These are phyloP conservation scores for Myripristis murdjan DNA, from an alignment of 2,797 vertebrate species.

Conservation along the genomic window DNA sequence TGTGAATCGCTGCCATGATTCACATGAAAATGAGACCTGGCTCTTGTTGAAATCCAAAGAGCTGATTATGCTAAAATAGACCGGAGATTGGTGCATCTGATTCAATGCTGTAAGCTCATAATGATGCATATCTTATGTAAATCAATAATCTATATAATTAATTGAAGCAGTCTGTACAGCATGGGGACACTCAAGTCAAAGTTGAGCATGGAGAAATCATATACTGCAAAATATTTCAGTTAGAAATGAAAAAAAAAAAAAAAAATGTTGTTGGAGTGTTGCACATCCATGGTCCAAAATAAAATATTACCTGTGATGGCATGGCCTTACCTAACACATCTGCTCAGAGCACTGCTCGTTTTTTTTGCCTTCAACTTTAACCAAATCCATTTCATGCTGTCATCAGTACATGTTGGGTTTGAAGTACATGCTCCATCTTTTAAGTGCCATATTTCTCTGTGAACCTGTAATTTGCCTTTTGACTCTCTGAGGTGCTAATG, in stretches of 20 bases:
- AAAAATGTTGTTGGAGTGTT: neutral
- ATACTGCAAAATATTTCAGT: neutral
- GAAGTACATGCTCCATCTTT: slow-evolving; percentile 47
- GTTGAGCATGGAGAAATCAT: neutral
- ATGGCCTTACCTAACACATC: neutral
- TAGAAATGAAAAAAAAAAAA: no score
- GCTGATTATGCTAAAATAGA: slow-evolving; percentile 4
- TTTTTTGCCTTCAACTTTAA: neutral
- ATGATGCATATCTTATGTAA: neutral
- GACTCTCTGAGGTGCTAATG: slow-evolving; percentile 53
- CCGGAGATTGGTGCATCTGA: no score
- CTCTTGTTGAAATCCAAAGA: slow-evolving; percentile 13
- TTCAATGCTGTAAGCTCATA: no score
- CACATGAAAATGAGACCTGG: neutral
- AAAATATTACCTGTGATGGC: neutral
- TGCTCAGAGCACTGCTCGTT: neutral
- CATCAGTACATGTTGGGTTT: slow-evolving; percentile 15
- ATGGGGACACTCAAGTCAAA: neutral
- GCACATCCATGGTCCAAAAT: neutral
- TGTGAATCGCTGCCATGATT: neutral
- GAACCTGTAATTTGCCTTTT: slow-evolving; percentile 42
- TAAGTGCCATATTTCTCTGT: slow-evolving; percentile 49
- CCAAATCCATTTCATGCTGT: neutral
- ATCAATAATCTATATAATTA: neutral
- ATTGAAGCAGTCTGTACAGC: neutral